Evolutionary conservation across 2,888 invertebrate genomes (phyloP), one percentile per base, ranked within the genome.

Genomic region (Oscheius sp.): DNA sequence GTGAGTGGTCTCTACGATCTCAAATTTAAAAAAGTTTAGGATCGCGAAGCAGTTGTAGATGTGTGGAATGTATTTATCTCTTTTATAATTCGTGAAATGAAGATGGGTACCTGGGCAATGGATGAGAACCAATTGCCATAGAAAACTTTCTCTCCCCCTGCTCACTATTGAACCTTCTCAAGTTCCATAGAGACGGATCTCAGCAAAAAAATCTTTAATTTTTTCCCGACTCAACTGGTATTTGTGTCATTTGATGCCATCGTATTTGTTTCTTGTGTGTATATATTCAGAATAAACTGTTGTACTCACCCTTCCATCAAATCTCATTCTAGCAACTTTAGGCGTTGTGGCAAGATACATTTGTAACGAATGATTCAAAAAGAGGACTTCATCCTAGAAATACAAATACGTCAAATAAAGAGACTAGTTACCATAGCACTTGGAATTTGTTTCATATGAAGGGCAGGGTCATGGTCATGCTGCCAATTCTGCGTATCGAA

Each of bases 31-130:
- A 10, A 33, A 17, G 68, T 71, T 39, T 52, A 84, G 84, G 84
- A 84, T 55, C 76, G 79, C 33, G 73, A 78, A 33, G 71, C 74
- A 6, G 78, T 81, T 10, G 61, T 82, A 17, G 83, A 83, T 25
- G 76, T 79, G 15, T 84, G 84, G 84, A 81, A 75, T 71, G 80
- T 82, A n/a, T 84, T 84, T 74, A 74, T 82, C 65, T 81, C 84
- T 3, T 78, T 83, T 57, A 82, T 84, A 50, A 84, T 84, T 42
- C 77, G 80, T 61, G 84, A 84, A 73, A 84, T 84, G 83, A 84
- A 84, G 71, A 74, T 83, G 78, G 82, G 82, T 17, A 79, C 76
- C 39, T 79, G 78, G 79, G 81, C 74, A 17, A 75, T 78, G 33
- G 74, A 71, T 12, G 74, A 78, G 34, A 61, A 61, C 31, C 61